phyloP scores from a whole-genome alignment of 2,888 invertebrate species.

The Sclerodermus sp. region DNA sequence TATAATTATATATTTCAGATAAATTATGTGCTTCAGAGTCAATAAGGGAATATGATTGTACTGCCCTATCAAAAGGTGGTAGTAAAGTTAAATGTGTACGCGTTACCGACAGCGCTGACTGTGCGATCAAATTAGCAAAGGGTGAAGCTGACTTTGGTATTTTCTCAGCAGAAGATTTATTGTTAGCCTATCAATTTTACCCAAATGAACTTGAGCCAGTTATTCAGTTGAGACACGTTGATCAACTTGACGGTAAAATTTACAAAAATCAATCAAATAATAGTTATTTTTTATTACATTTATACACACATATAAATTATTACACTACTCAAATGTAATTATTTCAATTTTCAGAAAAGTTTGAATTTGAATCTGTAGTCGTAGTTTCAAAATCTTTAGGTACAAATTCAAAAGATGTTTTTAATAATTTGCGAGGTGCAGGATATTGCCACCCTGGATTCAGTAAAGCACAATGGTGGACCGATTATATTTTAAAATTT shows the following conservation, averaged over 20 bases:
- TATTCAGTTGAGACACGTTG: conserved; percentile 39
- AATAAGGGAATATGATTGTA: conserved; percentile 18
- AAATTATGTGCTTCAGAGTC: conserved; percentile 32
- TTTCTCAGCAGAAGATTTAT: conserved; percentile 66
- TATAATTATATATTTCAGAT: conserved; percentile 20
- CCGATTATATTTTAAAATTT: conserved; percentile 64
- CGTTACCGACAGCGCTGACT: conserved; percentile 62
- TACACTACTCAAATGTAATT: neutral
- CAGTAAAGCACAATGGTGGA: conserved; percentile 62
- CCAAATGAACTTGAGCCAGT: conserved; percentile 36
- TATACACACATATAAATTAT: too few species aligned
- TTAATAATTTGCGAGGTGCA: conserved; percentile 60
- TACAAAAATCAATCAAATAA: too few species aligned
- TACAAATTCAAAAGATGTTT: conserved; percentile 61
- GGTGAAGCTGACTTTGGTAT: conserved; percentile 64
- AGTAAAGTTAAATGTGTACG: conserved; percentile 36
- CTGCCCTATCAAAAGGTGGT: conserved; percentile 22
- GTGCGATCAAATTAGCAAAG: conserved; percentile 62
- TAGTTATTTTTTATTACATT: too few species aligned
- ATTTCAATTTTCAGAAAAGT: conserved; percentile 51
- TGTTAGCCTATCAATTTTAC: conserved; percentile 58
- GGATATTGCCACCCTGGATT: conserved; percentile 71
- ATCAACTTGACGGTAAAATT: conserved; percentile 2
- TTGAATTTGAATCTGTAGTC: conserved; percentile 65
- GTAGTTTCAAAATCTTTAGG: conserved; percentile 61